A percentile compares a stretch with the other conserved stretches of the same genome.
phyloP scores from a whole-genome alignment of 2,113 vertebrate species.

The Otolemur garnettii region DNA sequence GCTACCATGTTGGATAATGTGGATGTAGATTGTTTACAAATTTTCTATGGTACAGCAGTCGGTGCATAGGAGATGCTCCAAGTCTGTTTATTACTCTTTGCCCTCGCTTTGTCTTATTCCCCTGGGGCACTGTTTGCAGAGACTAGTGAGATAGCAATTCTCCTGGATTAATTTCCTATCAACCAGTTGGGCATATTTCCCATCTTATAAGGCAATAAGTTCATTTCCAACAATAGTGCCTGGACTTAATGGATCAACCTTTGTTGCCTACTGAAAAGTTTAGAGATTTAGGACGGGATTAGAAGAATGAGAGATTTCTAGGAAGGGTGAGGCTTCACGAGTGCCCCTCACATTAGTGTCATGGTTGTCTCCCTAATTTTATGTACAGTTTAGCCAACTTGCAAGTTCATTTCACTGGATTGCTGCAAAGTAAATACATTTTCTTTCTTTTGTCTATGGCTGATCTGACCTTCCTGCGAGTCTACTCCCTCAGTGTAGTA shows the following conservation, averaged over 20 bases:
- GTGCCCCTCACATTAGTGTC: background rate
- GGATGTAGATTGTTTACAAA: background rate
- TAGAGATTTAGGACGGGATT: background rate
- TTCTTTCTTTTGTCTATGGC: too few relatives aligned
- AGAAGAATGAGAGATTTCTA: too few relatives aligned
- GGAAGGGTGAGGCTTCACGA: background rate
- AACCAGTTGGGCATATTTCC: background rate
- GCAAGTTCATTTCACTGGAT: background rate
- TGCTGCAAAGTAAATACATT: background rate
- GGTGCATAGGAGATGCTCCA: background rate
- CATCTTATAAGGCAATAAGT: background rate
- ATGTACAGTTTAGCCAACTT: background rate
- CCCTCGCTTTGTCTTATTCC: background rate
- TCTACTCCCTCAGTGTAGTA: background rate
- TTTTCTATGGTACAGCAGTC: too few relatives aligned
- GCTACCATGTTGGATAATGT: background rate
- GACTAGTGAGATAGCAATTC: background rate
- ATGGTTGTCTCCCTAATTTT: background rate
- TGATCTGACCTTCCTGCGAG: background rate
- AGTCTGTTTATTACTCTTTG: background rate
- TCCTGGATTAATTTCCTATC: background rate
- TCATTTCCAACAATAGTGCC: background rate
- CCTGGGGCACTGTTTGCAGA: background rate
- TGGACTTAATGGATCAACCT: background rate
- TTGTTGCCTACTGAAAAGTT: background rate